These are phyloP conservation scores for Gila robusta DNA, from an alignment of 2,797 vertebrate genomes.

Conservation along the genomic window DNA sequence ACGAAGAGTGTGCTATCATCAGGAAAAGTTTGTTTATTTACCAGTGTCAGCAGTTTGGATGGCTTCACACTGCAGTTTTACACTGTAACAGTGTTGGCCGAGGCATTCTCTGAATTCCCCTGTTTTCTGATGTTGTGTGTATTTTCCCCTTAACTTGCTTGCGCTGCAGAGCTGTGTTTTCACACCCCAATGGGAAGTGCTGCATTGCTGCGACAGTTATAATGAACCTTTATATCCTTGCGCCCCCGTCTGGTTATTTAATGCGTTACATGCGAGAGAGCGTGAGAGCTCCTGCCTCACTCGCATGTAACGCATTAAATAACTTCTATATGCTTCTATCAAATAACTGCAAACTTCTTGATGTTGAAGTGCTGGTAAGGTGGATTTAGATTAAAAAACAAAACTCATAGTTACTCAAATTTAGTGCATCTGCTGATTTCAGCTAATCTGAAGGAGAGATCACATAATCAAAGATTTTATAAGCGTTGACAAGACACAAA, in stretches of 20 bases:
- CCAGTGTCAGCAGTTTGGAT: conserved; percentile 8
- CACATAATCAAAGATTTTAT: not conserved
- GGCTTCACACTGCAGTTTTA: conserved; percentile 59
- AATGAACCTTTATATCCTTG: conserved; percentile 52
- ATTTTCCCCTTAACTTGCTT: conserved; percentile 64
- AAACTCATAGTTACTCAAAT: not conserved
- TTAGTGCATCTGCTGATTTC: not conserved
- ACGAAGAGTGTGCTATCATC: not conserved
- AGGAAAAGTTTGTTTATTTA: not conserved
- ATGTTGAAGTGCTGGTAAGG: not conserved
- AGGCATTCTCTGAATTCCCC: conserved; percentile 7
- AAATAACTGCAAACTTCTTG: not conserved
- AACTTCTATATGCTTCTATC: too few species aligned
- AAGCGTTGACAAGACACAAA: not conserved
- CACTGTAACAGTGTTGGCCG: conserved; percentile 28
- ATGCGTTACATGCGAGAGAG: not conserved
- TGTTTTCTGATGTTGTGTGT: conserved; percentile 54
- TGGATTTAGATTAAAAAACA: not conserved
- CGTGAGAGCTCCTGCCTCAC: too few species aligned
- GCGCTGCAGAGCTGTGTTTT: conserved; percentile 66
- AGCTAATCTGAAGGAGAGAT: not conserved
- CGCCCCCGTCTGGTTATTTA: conserved; percentile 71
- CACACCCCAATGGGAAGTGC: conserved; percentile 64
- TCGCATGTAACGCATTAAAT: too few species aligned
- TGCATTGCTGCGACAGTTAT: conserved; percentile 78